These are phyloP conservation scores for Crotophaga sulcirostris DNA, from an alignment of 2,113 vertebrate genomes.

Conservation along the genomic window DNA sequence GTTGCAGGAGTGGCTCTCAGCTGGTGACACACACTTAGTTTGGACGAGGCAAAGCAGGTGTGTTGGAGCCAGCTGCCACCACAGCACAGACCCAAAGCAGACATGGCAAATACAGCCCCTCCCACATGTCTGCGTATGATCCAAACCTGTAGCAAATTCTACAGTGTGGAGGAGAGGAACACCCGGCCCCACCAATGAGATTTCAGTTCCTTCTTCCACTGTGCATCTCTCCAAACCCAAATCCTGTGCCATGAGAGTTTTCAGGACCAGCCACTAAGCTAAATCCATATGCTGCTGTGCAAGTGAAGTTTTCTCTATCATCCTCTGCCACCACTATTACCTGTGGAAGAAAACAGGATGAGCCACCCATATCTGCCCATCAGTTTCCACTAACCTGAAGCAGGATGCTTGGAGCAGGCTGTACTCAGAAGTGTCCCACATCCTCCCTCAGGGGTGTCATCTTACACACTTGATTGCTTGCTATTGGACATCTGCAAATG, in stretches of 20 bases:
- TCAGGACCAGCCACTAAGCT: not conserved
- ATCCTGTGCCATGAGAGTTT: not conserved
- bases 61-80: not conserved
- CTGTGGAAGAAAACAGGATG: not conserved
- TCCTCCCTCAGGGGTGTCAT: not conserved
- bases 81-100: not conserved
- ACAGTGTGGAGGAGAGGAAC: not conserved
- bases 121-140: not conserved
- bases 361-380: not conserved
- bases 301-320: not conserved
- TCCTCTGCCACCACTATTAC: not conserved
- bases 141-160: not conserved
- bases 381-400: not conserved
- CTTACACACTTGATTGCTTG: not conserved
- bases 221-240: fast-evolving
- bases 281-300: not conserved
- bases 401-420: not conserved
- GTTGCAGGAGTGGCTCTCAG: not conserved
- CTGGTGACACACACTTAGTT: not conserved
- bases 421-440: not conserved
- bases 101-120: not conserved
- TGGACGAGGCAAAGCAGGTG: not conserved
- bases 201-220: not conserved
- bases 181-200: not conserved
- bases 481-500: not conserved